Evolutionary conservation across 64 coral and sea anemone genomes (phyloP).

Genomic region (Astreopora myriophthalma): DNA sequence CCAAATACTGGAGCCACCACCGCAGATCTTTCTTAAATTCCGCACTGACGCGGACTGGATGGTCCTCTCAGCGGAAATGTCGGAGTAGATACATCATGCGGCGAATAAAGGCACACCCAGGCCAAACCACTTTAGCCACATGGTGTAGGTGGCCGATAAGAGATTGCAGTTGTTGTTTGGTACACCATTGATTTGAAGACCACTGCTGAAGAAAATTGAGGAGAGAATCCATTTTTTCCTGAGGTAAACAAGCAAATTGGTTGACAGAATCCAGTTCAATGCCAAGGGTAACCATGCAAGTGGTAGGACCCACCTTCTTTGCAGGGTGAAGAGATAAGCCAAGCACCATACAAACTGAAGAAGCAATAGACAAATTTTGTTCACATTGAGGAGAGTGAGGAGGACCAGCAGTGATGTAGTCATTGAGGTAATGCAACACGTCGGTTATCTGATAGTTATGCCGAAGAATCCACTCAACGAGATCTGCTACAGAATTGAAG

Average conservation of each 20-base stretch:
- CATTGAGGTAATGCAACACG: constrained; percentile 17
- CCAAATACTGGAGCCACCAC: constrained; percentile 11
- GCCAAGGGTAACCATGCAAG: not conserved
- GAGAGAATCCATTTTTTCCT: not conserved
- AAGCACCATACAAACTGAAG: not conserved
- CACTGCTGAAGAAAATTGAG: not conserved
- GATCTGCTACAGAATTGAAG: not conserved
- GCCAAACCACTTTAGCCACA: constrained; percentile 3
- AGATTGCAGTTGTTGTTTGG: not conserved
- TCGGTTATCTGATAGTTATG: not conserved
- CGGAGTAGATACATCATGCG: not conserved
- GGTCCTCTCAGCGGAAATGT: not conserved
- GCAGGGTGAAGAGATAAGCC: not conserved
- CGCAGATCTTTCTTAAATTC: constrained; percentile 12
- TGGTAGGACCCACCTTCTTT: not conserved
- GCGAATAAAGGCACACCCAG: not conserved
- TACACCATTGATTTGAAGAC: not conserved
- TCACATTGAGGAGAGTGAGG: not conserved
- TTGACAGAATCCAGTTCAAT: not conserved
- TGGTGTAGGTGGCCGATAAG: constrained; percentile 24
- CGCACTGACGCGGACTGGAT: constrained; percentile 12
- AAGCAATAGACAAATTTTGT: not conserved
- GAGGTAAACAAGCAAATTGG: not conserved
- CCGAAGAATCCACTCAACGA: not conserved
- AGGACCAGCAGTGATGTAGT: not conserved